Evolutionary conservation across 2,888 invertebrate species (phyloP), one percentile per base, ranked within the genome.

Genomic region (Cheilosia impressa): DNA sequence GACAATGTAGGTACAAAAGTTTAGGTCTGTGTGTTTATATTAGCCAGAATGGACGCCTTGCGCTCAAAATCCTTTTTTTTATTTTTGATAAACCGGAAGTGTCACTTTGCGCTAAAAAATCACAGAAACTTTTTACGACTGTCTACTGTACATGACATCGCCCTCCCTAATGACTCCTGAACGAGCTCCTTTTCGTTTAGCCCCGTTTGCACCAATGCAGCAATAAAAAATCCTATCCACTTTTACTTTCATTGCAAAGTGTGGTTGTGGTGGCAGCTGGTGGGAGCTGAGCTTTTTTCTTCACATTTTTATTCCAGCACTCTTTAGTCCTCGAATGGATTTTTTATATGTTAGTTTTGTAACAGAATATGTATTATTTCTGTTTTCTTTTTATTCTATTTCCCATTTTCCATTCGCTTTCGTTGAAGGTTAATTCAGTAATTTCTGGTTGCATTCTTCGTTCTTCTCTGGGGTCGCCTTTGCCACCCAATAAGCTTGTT

Each of bases 351-450:
- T 81, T 66, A 81, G 71, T 72, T 82, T 82, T 82, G 82, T 82
- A 77, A 72, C 76, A 76, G 80, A 76, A 75, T 85, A 80, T 80
- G 62, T 84, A 63, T 57, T 27, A 71, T 53, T 50, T 68, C 31
- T 31, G 31, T 2, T 31, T 31, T 9, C 31, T 73, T 75, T 71
- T 68, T 75, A 65, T 79, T 84, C 79, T 69, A 63, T 79, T 79
- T 73, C n/a, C 63, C 50, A 75, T 69, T 79, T 58, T 72, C 76
- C 81, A 81, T 81, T 85, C 85, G 38, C 85, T 85, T 85, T 85
- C 81, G 81, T 81, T 81, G 85, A 85, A 85, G 85, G 85, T 85
- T 85, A 85, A 85, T 85, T 85, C 81, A 81, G 85, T 85, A 85
- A 85, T 85, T 85, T 85, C 85, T 85, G 85, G 81, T 85, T 85